Conservation (phyloP, 2,797 vertebrate species). For the Halcyon badia region DNA sequence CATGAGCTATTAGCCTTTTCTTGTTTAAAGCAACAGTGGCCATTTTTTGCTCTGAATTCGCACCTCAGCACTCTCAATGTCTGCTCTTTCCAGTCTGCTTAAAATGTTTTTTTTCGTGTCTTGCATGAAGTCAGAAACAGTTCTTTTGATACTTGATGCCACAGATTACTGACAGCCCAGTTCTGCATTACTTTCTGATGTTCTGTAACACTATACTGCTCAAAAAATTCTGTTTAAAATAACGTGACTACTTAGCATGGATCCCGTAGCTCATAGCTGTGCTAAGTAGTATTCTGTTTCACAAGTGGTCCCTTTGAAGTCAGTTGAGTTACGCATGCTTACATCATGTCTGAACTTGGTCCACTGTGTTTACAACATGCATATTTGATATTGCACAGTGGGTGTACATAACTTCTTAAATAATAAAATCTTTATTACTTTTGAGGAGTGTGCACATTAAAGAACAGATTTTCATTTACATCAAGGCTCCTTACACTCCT, state of each 20-base stretch:
- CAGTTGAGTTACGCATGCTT: slow-evolving; percentile 48
- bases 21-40: neutral
- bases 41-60: neutral
- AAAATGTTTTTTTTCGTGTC: neutral
- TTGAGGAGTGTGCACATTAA: slow-evolving; percentile 51
- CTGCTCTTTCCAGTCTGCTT: neutral
- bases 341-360: slow-evolving; percentile 63
- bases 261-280: neutral
- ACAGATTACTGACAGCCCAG: neutral
- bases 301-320: slow-evolving; percentile 65
- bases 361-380: slow-evolving; percentile 65
- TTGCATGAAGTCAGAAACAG: neutral
- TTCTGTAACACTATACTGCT: slow-evolving; percentile 9
- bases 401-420: slow-evolving; percentile 55
- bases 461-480: slow-evolving; percentile 53
- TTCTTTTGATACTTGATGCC: slow-evolving; percentile 22
- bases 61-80: neutral
- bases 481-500: slow-evolving; percentile 1
- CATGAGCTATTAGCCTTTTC: neutral
- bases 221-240: slow-evolving; percentile 11
- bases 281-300: slow-evolving; percentile 57
- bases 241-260: neutral
- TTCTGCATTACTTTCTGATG: slow-evolving; percentile 27
- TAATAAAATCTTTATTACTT: slow-evolving; percentile 70
- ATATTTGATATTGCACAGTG: slow-evolving; percentile 66